Percentiles rank a stretch among this genome's conserved stretches.
Conservation (phyloP, 2,888 invertebrate species). For the Quadroppia sp. region DNA sequence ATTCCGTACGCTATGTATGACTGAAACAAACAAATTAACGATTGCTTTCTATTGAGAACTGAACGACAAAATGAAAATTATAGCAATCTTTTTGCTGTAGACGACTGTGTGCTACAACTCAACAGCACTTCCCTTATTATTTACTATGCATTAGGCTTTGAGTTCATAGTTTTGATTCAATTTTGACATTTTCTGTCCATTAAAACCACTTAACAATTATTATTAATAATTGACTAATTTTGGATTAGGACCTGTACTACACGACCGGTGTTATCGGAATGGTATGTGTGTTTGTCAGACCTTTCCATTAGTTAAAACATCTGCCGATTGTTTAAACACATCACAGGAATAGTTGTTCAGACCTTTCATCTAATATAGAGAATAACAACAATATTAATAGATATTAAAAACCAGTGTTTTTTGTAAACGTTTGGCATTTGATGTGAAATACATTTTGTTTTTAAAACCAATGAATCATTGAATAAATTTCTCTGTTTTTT, state of each 20-base stretch:
- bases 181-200: background rate
- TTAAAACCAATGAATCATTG: background rate
- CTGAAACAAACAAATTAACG: slow-evolving; percentile 20
- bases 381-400: background rate
- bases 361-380: background rate
- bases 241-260: background rate
- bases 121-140: background rate
- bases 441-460: background rate
- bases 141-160: slow-evolving; percentile 9
- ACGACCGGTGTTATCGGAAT: background rate
- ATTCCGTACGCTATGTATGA: slow-evolving; percentile 6
- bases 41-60: background rate
- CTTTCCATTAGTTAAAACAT: slow-evolving; percentile 19
- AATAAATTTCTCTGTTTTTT: background rate
- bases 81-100: background rate
- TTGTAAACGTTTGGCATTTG: background rate
- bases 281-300: background rate
- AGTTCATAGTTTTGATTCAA: background rate
- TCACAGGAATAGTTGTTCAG: background rate
- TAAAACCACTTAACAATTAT: background rate
- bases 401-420: background rate
- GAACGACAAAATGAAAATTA: slow-evolving; percentile 16
- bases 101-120: background rate
- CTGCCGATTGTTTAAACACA: slow-evolving; percentile 18
- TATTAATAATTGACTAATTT: background rate